phyloP scores from a whole-genome alignment of 2,113 vertebrate species.

The Asarcornis scutulata region DNA sequence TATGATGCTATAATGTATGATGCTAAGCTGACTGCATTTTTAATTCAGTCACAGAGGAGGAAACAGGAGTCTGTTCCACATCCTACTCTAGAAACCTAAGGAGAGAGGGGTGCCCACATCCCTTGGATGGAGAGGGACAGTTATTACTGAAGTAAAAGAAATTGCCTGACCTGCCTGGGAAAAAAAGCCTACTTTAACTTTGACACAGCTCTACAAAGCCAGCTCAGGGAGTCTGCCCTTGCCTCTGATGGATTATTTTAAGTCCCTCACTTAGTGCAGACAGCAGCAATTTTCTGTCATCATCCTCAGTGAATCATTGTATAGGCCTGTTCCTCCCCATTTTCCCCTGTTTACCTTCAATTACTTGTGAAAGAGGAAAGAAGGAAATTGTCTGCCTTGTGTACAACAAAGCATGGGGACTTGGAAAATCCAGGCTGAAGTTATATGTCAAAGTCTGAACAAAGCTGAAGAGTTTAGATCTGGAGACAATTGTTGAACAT shows the following conservation, averaged over 20 bases:
- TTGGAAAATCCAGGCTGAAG: constrained; percentile 22
- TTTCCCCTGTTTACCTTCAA: constrained; percentile 50
- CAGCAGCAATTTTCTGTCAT: constrained; percentile 59
- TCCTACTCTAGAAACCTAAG: background rate
- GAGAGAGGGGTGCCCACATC: background rate
- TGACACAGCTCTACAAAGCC: constrained; percentile 34
- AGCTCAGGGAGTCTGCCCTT: background rate
- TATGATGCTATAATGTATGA: too few species aligned
- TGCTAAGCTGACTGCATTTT: background rate
- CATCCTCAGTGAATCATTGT: constrained; percentile 20
- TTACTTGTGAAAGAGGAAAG: constrained; percentile 48
- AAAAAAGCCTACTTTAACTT: constrained; percentile 29
- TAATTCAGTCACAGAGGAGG: background rate
- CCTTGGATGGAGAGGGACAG: background rate
- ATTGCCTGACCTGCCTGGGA: constrained; percentile 24
- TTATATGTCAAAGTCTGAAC: background rate
- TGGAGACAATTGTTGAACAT: background rate
- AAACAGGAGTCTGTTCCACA: background rate
- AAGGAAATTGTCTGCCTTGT: constrained; percentile 27
- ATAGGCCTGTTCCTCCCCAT: constrained; percentile 10
- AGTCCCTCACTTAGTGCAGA: constrained; percentile 45
- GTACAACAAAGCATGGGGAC: constrained; percentile 1
- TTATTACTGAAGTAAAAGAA: constrained; percentile 9
- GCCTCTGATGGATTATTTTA: constrained; percentile 37
- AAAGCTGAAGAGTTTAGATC: background rate